phyloP scores from a whole-genome alignment of 2,888 invertebrate genomes.

The Norana najaformis region DNA sequence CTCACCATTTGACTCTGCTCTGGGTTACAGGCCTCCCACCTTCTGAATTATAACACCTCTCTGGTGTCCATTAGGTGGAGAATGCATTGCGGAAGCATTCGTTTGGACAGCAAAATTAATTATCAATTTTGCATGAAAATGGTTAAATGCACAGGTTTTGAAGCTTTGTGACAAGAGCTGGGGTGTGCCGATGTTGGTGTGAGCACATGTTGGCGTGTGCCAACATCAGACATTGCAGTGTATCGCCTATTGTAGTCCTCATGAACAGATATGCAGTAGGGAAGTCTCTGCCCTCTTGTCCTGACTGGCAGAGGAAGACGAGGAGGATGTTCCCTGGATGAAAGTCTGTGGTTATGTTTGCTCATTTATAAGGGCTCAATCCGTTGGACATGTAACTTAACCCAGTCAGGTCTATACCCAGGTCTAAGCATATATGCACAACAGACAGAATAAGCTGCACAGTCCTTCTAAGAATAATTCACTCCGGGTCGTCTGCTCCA shows the following conservation, averaged over 20 bases:
- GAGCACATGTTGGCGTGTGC: no score
- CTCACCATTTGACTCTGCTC: no score
- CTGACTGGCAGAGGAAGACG: not conserved
- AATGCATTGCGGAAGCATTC: not conserved
- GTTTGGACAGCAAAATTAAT: not conserved
- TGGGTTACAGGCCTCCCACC: no score
- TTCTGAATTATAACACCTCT: not conserved
- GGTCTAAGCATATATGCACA: conserved; percentile 13
- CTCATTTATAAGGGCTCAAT: not conserved
- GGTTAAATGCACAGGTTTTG: no score
- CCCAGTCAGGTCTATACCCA: not conserved
- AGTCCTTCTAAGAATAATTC: not conserved
- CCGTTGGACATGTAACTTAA: not conserved
- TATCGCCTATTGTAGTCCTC: not conserved
- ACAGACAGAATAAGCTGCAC: not conserved
- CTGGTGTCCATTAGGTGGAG: not conserved
- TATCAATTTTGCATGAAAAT: not conserved
- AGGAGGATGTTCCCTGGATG: not conserved
- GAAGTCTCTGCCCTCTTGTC: not conserved
- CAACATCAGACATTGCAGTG: not conserved
- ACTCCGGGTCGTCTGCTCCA: not conserved
- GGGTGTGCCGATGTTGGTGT: not conserved
- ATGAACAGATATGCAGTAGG: not conserved
- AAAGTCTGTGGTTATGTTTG: not conserved
- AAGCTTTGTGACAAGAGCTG: not conserved